Evolutionary conservation across 2,797 vertebrate genomes (phyloP).

Genomic region (Fundulus diaphanus): DNA sequence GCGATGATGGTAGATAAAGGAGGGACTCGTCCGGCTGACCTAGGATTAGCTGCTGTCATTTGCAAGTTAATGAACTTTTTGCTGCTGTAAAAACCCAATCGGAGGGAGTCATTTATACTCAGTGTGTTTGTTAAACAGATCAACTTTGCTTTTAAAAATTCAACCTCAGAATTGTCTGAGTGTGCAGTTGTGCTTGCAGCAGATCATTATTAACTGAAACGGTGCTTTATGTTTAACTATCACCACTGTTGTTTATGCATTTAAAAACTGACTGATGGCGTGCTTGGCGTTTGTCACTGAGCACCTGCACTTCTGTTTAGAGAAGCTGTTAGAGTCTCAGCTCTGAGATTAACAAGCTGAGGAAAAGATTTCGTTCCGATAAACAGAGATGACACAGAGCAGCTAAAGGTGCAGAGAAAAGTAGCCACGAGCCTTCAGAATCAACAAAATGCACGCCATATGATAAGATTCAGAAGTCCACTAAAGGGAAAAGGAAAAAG

Average conservation of each 20-base stretch:
- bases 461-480: neutral
- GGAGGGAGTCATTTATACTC: neutral
- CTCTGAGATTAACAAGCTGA: neutral
- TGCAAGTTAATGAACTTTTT: slow-evolving; percentile 1
- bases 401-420: neutral
- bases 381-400: neutral
- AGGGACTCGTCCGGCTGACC: slow-evolving; percentile 28
- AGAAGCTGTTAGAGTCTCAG: neutral
- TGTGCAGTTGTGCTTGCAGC: neutral
- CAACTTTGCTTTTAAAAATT: neutral
- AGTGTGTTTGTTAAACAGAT: neutral
- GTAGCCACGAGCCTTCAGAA: neutral
- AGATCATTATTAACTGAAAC: neutral
- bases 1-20: neutral
- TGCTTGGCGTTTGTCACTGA: neutral
- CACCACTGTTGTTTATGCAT: neutral
- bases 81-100: neutral
- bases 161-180: neutral
- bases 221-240: neutral
- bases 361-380: neutral
- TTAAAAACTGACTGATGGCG: neutral
- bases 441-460: neutral
- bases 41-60: slow-evolving; percentile 9
- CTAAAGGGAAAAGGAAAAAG: neutral
- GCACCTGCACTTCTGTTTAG: slow-evolving; percentile 6